Conservation (phyloP, 1,140 invertebrate genomes). For the Ceratosolen fusciceps region DNA sequence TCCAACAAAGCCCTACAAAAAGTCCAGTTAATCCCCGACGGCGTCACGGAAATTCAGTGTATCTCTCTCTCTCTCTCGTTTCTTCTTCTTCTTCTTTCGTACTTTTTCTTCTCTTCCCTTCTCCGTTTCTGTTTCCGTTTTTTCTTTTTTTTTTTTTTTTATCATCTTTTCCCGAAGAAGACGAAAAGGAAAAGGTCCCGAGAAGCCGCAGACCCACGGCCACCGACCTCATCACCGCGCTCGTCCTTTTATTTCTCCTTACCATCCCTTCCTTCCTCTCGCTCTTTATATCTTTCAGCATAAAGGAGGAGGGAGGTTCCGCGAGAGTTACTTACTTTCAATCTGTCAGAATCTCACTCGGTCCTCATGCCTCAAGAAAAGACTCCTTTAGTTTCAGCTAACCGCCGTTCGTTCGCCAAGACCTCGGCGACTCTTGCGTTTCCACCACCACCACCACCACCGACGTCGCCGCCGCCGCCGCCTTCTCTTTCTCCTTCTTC, state of each 20-base stretch:
- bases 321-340: conserved; percentile 48
- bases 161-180: background rate
- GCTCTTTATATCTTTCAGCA: conserved; percentile 35
- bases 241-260: background rate
- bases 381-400: conserved; percentile 37
- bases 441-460: background rate
- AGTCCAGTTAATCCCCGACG: conserved; percentile 45
- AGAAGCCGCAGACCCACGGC: conserved; percentile 28
- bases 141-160: conserved; percentile 3
- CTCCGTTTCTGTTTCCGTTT: no score
- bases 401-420: conserved; percentile 8
- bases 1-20: conserved; percentile 37
- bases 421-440: conserved; percentile 34
- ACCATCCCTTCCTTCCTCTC: background rate
- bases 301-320: conserved; percentile 28
- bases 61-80: conserved; percentile 29
- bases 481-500: background rate
- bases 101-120: conserved; percentile 2
- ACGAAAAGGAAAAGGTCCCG: conserved; percentile 19
- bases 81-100: no score
- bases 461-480: background rate
- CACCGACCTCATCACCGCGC: conserved; percentile 28
- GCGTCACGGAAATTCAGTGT: conserved; percentile 41
- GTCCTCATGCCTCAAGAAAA: conserved; percentile 37
- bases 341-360: conserved; percentile 49